Evolutionary conservation across 2,888 invertebrate species (phyloP).

Genomic region (Falcaria lacertinaria): DNA sequence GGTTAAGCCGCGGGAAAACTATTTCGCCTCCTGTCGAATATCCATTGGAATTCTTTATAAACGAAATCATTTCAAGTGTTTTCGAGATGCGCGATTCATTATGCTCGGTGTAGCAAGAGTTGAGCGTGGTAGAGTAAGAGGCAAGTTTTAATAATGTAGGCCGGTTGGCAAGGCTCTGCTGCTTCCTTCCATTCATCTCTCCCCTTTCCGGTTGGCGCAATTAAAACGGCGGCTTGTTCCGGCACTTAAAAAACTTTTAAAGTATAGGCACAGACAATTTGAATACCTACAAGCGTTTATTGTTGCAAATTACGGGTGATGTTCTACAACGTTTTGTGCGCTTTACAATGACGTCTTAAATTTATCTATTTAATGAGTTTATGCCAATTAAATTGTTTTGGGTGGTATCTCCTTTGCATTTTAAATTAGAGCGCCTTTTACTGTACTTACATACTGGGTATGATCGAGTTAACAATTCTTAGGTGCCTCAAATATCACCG

Average conservation of each 20-base stretch:
- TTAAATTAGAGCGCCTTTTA: too few species aligned
- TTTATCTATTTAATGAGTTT: too few species aligned
- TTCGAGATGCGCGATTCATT: slow-evolving; percentile 66
- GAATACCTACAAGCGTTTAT: slow-evolving; percentile 45
- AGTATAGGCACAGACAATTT: slow-evolving; percentile 69
- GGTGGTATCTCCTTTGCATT: too few species aligned
- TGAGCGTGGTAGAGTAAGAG: slow-evolving; percentile 59
- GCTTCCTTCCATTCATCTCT: slow-evolving; percentile 76
- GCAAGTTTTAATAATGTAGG: slow-evolving; percentile 77
- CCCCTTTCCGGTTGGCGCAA: slow-evolving; percentile 76
- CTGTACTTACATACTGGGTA: too few species aligned
- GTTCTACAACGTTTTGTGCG: slow-evolving; percentile 32
- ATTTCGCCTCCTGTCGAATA: slow-evolving; percentile 26
- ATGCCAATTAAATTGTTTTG: too few species aligned
- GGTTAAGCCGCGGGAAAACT: slow-evolving; percentile 25
- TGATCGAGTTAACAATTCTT: too few species aligned
- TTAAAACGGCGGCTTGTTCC: slow-evolving; percentile 76
- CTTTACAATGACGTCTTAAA: neutral
- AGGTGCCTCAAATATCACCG: too few species aligned
- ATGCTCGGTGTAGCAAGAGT: slow-evolving; percentile 58
- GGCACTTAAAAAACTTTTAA: slow-evolving; percentile 76
- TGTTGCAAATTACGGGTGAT: slow-evolving; percentile 47
- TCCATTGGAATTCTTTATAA: slow-evolving; percentile 26
- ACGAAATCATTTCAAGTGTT: slow-evolving; percentile 55
- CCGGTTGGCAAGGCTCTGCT: slow-evolving; percentile 71